phyloP scores from a whole-genome alignment of 53 echinoderm and acorn worm species.

The Paracentrotus lividus region DNA sequence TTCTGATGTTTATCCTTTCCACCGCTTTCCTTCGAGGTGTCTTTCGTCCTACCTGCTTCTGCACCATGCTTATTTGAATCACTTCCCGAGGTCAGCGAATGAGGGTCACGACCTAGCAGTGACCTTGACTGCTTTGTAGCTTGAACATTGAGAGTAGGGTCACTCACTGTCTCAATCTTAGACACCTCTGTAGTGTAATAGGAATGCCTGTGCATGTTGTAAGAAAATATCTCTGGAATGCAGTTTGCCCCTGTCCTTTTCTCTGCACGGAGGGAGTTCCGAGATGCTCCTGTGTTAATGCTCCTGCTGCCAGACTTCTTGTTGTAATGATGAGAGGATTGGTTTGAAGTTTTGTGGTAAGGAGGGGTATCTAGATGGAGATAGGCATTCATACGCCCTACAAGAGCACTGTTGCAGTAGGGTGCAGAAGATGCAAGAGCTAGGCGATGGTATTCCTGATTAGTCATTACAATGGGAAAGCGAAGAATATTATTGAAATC shows the following conservation, averaged over 20 bases:
- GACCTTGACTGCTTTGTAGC: not conserved
- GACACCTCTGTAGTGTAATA: conserved; percentile 1
- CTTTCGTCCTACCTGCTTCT: not conserved
- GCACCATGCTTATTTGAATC: not conserved
- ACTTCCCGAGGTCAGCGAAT: not conserved
- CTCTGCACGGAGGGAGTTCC: not conserved
- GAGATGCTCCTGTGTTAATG: not conserved
- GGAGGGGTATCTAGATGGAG: conserved; percentile 86
- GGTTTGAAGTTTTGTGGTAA: conserved; percentile 56
- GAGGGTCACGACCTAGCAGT: conserved; percentile 21
- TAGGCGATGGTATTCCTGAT: conserved; percentile 58
- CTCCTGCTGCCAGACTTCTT: not conserved
- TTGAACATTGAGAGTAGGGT: not conserved
- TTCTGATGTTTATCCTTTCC: conserved; percentile 40
- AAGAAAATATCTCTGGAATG: conserved; percentile 57
- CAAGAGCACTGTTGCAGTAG: conserved; percentile 66
- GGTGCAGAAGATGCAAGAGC: conserved; percentile 56
- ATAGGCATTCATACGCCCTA: conserved; percentile 75
- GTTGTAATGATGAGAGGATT: not conserved
- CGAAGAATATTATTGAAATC: not conserved
- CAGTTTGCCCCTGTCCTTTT: not conserved
- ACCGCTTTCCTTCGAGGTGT: not conserved
- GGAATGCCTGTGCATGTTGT: conserved; percentile 63
- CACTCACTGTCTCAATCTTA: conserved; percentile 46
- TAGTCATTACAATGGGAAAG: conserved; percentile 1